Evolutionary conservation across 2,797 vertebrate species (phyloP).

Genomic region (Myotis vivesi): DNA sequence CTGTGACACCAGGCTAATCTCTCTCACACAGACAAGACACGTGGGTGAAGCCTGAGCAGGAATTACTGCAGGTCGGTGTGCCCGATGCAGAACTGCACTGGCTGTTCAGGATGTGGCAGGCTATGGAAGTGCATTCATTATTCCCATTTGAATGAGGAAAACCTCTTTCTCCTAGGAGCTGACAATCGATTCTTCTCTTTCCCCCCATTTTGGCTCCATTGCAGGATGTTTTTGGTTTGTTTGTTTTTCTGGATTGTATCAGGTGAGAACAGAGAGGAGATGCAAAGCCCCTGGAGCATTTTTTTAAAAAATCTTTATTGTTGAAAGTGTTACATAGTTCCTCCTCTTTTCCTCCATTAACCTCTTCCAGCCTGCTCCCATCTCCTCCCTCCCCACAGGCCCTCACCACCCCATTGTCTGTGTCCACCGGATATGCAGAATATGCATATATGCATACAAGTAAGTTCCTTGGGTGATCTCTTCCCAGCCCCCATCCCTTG

Average conservation of each 20-base stretch:
- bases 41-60: neutral
- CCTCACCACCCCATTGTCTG: too few relatives aligned
- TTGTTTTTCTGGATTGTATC: neutral
- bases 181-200: neutral
- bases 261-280: neutral
- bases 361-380: too few relatives aligned
- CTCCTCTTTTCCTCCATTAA: too few relatives aligned
- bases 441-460: too few relatives aligned
- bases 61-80: neutral
- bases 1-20: neutral
- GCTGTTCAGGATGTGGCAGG: neutral
- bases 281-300: neutral
- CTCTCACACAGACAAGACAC: neutral
- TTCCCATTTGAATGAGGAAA: conserved; percentile 34
- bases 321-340: too few relatives aligned
- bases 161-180: neutral
- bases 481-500: too few relatives aligned
- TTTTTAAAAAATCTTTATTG: too few relatives aligned
- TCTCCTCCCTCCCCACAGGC: too few relatives aligned
- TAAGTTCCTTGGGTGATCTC: too few relatives aligned
- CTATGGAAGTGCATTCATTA: neutral
- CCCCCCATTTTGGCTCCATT: neutral
- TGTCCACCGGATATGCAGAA: too few relatives aligned
- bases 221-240: neutral
- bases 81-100: neutral